Base-by-base conservation (phyloP, 2,888 invertebrate species). In the Chloromyia formosa region DNA sequence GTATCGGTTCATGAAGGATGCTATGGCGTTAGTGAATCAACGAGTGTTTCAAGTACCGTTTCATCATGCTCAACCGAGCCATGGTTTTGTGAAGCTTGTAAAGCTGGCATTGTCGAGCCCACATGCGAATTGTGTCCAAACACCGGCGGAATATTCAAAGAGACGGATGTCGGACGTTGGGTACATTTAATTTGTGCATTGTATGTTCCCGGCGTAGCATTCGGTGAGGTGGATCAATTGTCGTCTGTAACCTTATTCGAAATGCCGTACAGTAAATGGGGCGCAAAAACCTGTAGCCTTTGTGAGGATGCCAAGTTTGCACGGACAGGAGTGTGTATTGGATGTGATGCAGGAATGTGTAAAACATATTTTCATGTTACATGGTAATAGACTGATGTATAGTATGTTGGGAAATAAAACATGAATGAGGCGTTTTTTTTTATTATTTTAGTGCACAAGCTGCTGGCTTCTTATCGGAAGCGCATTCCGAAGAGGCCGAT, bases 41-140 rank as follows among this genome's bases (percentile, higher is more conserved):
- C 93, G 54, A 96, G 95, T 86, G 91, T 95, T 77, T 94, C 95
- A 4, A 97, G 97, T 82, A 95, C 96, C 27, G 94, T 94, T 78
- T 97, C 97, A 14, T 92, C 96, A 0, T 95, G 96, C 73, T 96
- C 97, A 35, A 98, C 97, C 0, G 98, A 98, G 78, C 98, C 98
- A 0, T 99, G 99, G 99, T 99, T 99, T 86, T 99, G 99, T 87
- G 98, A 99, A 84, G 95, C 98, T 4, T 99, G 99, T 82, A 93
- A 94, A 80, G 96, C 96, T 20, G 96, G 95, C 0, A 92, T 94
- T 14, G 90, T 88, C 14, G 93, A 94, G 83, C 97, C 97, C 0
- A 90, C 90, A 49, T 99, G 99, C 84, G 98, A 98, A 86, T 87
- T 99, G 16, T 99, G 99, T 83, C 98, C 98, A 0, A 97, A 96